Conservation (phyloP, 2,113 vertebrate species). For the Trochalopteron elliotii region DNA sequence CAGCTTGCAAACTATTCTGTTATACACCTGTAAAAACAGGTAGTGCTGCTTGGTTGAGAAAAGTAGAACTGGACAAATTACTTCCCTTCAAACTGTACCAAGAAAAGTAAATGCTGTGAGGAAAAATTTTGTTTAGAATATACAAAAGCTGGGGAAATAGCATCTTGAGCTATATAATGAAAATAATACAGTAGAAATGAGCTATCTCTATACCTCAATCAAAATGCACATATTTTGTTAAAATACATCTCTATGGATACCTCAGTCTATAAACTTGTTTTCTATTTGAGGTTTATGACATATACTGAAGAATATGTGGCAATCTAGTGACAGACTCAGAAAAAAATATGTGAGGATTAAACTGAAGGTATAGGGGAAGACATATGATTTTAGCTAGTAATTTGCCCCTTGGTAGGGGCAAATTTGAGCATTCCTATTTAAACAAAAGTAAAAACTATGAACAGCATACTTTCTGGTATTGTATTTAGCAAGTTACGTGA, state of each 20-base stretch:
- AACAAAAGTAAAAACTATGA: not conserved
- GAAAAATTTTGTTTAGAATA: not conserved
- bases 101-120: not conserved
- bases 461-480: not conserved
- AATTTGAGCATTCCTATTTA: not conserved
- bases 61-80: not conserved
- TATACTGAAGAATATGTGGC: not conserved
- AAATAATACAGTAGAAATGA: not conserved
- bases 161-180: not conserved
- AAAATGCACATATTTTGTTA: not conserved
- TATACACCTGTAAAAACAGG: not conserved
- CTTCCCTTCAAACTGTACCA: not conserved
- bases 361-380: not conserved
- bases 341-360: not conserved
- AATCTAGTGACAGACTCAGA: not conserved
- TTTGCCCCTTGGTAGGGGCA: not conserved
- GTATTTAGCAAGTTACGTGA: not conserved
- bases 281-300: not conserved
- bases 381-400: not conserved
- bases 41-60: not conserved
- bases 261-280: not conserved
- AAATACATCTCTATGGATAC: not conserved
- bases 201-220: not conserved
- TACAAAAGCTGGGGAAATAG: not conserved
- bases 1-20: not conserved